phyloP scores from a whole-genome alignment of 2,888 invertebrate species.

The Pocota personata region DNA sequence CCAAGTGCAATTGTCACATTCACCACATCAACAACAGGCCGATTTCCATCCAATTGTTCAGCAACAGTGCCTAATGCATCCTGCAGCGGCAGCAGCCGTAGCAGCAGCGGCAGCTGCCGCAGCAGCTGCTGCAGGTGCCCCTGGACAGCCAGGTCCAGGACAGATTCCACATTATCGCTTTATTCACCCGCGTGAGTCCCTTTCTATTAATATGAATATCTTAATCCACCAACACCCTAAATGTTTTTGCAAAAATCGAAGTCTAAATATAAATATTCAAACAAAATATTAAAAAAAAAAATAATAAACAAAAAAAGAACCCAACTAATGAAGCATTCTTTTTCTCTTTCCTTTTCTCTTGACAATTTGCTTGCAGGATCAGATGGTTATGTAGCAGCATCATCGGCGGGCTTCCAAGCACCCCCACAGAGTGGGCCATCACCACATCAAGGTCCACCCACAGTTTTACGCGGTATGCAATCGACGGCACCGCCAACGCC shows the following conservation, averaged over 20 bases:
- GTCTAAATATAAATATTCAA: too few relatives aligned
- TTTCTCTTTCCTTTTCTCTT: background rate
- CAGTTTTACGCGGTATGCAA: slow-evolving; percentile 79
- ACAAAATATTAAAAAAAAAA: background rate
- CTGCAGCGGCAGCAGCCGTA: slow-evolving; percentile 56
- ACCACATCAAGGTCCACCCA: slow-evolving; percentile 78
- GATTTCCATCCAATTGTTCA: slow-evolving; percentile 64
- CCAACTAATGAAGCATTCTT: slow-evolving; percentile 49
- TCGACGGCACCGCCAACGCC: slow-evolving; percentile 78
- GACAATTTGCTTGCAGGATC: slow-evolving; percentile 75
- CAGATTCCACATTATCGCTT: slow-evolving; percentile 63
- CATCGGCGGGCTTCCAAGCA: slow-evolving; percentile 78
- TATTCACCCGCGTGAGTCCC: slow-evolving; percentile 66
- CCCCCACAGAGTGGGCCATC: slow-evolving; percentile 78
- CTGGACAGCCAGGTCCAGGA: slow-evolving; percentile 53
- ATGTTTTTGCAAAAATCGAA: slow-evolving; percentile 10
- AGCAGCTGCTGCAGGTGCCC: slow-evolving; percentile 47
- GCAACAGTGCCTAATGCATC: slow-evolving; percentile 67
- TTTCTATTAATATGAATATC: background rate
- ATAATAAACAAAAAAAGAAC: background rate
- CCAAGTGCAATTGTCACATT: slow-evolving; percentile 66
- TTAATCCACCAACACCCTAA: background rate
- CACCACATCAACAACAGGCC: slow-evolving; percentile 59
- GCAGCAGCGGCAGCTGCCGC: slow-evolving; percentile 58
- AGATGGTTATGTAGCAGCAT: slow-evolving; percentile 83